phyloP scores from a whole-genome alignment of 2,113 vertebrate species.

The Eulacestoma nigropectus region DNA sequence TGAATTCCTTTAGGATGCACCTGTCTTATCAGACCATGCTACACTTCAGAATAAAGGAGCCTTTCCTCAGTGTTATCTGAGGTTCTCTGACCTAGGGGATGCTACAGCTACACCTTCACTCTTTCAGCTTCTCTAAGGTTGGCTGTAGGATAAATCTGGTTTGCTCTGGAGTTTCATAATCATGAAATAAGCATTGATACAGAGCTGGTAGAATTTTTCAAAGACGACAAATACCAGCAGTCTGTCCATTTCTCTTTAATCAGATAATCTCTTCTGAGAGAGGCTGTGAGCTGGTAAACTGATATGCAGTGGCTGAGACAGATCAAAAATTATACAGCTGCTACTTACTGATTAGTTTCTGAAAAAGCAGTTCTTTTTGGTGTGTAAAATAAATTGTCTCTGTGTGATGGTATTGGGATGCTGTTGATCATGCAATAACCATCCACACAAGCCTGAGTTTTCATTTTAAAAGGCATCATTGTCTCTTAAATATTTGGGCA shows the following conservation, averaged over 20 bases:
- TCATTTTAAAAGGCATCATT: conserved; percentile 26
- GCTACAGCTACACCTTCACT: not conserved
- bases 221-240: not conserved
- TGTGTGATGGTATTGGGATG: not conserved
- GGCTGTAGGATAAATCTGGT: not conserved
- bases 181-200: not conserved
- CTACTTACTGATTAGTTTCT: not conserved
- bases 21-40: not conserved
- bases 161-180: not conserved
- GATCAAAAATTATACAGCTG: not conserved
- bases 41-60: not conserved
- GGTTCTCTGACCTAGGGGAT: not conserved
- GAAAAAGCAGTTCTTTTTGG: not conserved
- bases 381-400: not conserved
- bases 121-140: not conserved
- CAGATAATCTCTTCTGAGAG: not conserved
- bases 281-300: not conserved
- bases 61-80: not conserved
- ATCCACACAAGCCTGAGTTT: not conserved
- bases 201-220: not conserved
- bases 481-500: conserved; percentile 69
- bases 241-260: not conserved
- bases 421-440: not conserved
- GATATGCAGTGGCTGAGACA: not conserved
- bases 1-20: not conserved